A percentile compares a stretch with the other conserved stretches of the same genome.
These are phyloP conservation scores for Apostichopus parvimensis DNA, from an alignment of 35 echinoderm and acorn worm genomes.

Conservation along the genomic window DNA sequence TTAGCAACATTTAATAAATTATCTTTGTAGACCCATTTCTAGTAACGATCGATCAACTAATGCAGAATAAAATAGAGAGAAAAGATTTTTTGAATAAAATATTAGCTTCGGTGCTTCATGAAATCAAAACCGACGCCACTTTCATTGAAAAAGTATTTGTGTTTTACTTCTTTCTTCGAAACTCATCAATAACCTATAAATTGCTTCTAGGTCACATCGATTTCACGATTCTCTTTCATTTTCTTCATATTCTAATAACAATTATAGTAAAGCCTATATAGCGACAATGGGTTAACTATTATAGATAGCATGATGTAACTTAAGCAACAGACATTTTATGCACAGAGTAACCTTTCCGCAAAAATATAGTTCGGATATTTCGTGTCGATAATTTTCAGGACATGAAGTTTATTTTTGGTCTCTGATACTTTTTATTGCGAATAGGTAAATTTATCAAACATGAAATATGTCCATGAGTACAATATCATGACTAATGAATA, in stretches of 20 bases:
- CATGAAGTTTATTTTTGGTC: no score
- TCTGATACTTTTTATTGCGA: no score
- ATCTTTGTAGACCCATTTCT: not conserved
- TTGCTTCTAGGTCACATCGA: not conserved
- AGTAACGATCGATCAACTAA: not conserved
- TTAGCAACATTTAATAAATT: not conserved
- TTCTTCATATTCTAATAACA: not conserved
- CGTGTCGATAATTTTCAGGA: no score
- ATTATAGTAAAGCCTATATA: not conserved
- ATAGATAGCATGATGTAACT: not conserved
- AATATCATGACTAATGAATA: no score
- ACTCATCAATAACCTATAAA: not conserved
- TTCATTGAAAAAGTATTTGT: not conserved
- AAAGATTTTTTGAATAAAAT: not conserved
- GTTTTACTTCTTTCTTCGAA: not conserved
- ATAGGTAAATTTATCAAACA: no score
- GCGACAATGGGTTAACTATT: not conserved
- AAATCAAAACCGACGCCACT: not conserved
- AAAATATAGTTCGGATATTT: no score
- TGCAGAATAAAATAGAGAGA: not conserved
- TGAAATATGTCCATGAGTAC: no score
- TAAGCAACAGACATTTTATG: no score
- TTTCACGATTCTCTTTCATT: not conserved
- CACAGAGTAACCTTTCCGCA: no score
- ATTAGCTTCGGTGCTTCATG: not conserved